Base-by-base conservation (phyloP, 2,113 vertebrate species). In the Perognathus longimembris region DNA sequence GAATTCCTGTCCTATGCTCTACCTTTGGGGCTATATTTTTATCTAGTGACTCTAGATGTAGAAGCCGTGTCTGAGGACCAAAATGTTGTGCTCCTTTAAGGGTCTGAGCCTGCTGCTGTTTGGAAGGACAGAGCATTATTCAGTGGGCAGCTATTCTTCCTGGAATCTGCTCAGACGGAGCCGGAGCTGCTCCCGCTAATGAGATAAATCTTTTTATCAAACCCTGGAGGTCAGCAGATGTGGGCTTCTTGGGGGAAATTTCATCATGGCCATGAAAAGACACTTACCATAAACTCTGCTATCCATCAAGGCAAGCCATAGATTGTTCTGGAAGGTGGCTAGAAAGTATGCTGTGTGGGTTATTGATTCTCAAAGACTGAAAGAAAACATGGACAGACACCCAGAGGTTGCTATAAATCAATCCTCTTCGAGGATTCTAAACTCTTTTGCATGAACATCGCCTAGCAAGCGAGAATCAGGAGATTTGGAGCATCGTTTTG, bases 151-250 rank as follows among this genome's bases (percentile, higher is more conserved):
- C 85, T 64, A 69, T 85, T 26, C 81, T 95, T 96, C 32, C 93
- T 94, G 85, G 90, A 95, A 95, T 88, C 70, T 18, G 3, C 83
- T 90, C 82, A 79, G 77, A 94, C n/a, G 85, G 70, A 92, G 64
- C 14, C 22, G n/a, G 64, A 84, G 69, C 74, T 89, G 75, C 75
- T 78, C 40, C 73, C 93, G 66, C 88, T 95, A 95, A 95, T 96
- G 90, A 95, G 85, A 94, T 64, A 94, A 79, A 95, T 66, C 90
- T 95, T 91, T 94, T n/a, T 95, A 92, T 94, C 96, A 95, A 89
- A 93, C 17, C 3, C 93, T 95, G 61, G 90, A 91, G 93, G 91
- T 96, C 93, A 95, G 88, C 70, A 88, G 75, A 93, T 77, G 61
- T 21, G 45, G 61, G 42, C 81, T 96, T 94, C 82, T 94, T 90